phyloP scores from a whole-genome alignment of 2,888 invertebrate genomes.

The Mechanitis mazaeus region DNA sequence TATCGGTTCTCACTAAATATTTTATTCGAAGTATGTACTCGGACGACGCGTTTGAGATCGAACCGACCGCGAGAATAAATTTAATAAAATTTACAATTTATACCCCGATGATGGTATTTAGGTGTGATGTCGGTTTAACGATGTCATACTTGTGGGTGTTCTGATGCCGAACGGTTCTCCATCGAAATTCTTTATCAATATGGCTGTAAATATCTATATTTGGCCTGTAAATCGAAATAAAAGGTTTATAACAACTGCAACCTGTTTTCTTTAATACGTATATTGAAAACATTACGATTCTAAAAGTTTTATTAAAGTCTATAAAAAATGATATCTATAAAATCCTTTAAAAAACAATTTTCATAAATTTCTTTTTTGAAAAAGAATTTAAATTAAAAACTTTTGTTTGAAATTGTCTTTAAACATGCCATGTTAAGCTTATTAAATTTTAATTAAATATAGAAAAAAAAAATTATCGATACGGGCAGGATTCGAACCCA shows the following conservation, averaged over 20 bases:
- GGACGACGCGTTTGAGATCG: neutral
- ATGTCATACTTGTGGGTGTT: constrained; percentile 28
- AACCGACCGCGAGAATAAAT: constrained; percentile 8
- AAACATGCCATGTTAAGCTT: no score
- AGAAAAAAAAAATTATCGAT: no score
- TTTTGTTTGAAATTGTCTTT: no score
- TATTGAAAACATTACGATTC: neutral
- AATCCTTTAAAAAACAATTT: no score
- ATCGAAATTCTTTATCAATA: constrained; percentile 1
- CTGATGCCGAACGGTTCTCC: constrained; percentile 28
- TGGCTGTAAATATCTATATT: neutral
- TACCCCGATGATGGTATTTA: constrained; percentile 19
- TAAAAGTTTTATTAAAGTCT: no score
- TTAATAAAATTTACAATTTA: constrained; percentile 16
- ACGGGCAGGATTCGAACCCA: no score
- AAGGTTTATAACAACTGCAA: constrained; percentile 1
- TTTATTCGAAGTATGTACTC: no score
- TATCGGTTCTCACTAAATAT: no score
- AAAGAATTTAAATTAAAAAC: no score
- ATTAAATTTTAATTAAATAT: no score
- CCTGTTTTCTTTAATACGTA: neutral
- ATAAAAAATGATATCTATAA: no score
- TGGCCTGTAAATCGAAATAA: neutral
- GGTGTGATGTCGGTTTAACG: constrained; percentile 26
- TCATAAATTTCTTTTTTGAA: no score